Conservation (phyloP, 2,113 vertebrate species). For the Siniperca knerii region DNA sequence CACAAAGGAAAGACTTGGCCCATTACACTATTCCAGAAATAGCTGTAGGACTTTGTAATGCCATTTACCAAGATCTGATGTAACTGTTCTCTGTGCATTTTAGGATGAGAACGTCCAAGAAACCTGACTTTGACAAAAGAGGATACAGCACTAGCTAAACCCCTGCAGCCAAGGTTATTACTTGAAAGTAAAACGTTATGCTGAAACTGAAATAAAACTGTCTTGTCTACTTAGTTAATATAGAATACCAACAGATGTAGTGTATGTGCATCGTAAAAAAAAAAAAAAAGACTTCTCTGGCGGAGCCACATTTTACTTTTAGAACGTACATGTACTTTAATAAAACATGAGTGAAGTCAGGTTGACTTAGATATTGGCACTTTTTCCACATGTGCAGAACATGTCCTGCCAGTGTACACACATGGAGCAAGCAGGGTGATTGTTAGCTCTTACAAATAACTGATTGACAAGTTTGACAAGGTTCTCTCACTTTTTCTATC, state of each 20-base stretch:
- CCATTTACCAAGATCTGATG: conserved; percentile 2
- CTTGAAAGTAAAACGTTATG: background rate
- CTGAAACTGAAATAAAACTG: background rate
- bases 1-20: background rate
- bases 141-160: background rate
- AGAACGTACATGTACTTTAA: background rate
- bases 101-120: background rate
- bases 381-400: background rate
- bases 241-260: background rate
- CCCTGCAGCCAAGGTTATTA: background rate
- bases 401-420: background rate
- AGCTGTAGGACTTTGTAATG: background rate
- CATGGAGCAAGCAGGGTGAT: background rate
- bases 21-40: background rate
- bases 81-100: background rate
- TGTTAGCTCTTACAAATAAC: background rate
- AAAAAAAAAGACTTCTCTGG: background rate
- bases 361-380: background rate
- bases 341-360: no score
- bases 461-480: background rate
- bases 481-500: background rate
- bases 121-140: background rate
- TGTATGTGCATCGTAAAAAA: background rate
- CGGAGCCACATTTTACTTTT: background rate
- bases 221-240: background rate